These are phyloP conservation scores for Ianthella basta DNA, from an alignment of 37 sponge, comb jelly and placozoan genomes.

Conservation along the genomic window DNA sequence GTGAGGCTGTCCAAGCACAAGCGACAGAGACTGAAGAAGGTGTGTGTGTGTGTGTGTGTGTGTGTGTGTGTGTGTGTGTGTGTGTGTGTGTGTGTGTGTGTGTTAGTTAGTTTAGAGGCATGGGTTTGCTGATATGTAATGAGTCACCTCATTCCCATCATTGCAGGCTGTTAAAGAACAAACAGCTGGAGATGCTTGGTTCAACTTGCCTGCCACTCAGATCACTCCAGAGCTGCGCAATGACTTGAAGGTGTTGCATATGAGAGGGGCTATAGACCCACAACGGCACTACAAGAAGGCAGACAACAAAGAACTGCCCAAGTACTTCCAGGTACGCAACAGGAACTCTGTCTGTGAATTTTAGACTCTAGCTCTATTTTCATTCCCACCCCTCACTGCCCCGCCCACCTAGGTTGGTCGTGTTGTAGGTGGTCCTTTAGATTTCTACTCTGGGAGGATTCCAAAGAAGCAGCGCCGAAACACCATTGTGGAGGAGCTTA, in stretches of 20 bases:
- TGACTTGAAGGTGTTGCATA: constrained; percentile 67
- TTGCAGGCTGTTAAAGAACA: constrained; percentile 48
- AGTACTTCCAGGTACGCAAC: constrained; percentile 74
- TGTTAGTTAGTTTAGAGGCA: no score
- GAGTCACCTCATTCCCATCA: no score
- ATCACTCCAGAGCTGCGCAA: constrained; percentile 72
- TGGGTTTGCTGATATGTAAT: no score
- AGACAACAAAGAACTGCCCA: constrained; percentile 65
- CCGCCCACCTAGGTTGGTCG: constrained; percentile 45
- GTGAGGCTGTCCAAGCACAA: constrained; percentile 32
- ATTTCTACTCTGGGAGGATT: constrained; percentile 76
- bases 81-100: no score
- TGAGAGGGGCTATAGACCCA: constrained; percentile 76
- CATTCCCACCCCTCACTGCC: no score
- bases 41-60: neutral
- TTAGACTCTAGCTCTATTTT: neutral
- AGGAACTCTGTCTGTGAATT: neutral
- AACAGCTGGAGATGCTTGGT: constrained; percentile 73
- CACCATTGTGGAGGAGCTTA: constrained; percentile 78
- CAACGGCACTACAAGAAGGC: constrained; percentile 68
- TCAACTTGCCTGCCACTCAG: constrained; percentile 69
- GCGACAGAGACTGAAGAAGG: constrained; percentile 52
- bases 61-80: no score
- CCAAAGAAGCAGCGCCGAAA: constrained; percentile 61
- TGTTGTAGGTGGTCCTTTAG: constrained; percentile 65